Conservation (phyloP, 2,797 vertebrate genomes). For the Ctenopoma multispine region DNA sequence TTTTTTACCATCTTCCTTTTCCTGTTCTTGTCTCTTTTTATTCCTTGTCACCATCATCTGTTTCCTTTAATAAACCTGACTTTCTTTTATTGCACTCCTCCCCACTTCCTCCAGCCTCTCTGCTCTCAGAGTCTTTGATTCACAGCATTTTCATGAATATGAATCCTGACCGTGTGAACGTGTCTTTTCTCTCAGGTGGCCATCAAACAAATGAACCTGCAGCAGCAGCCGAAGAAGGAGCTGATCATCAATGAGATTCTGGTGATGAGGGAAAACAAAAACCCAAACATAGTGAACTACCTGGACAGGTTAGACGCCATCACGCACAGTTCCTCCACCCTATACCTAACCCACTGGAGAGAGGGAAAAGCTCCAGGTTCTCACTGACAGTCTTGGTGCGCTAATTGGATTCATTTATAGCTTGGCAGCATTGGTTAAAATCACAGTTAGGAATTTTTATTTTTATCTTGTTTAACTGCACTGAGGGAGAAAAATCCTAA, state of each 20-base stretch:
- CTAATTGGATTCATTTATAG: too few species aligned
- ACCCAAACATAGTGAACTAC: slow-evolving; percentile 98
- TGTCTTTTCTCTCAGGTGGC: slow-evolving; percentile 85
- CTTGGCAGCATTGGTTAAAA: too few species aligned
- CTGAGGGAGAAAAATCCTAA: too few species aligned
- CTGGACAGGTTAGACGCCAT: slow-evolving; percentile 89
- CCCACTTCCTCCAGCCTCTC: neutral
- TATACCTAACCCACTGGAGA: too few species aligned
- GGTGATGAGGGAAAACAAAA: slow-evolving; percentile 99
- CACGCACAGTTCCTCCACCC: neutral
- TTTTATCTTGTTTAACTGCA: too few species aligned
- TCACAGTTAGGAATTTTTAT: too few species aligned
- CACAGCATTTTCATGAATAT: neutral
- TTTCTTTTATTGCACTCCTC: neutral
- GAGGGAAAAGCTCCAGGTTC: too few species aligned
- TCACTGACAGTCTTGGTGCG: too few species aligned
- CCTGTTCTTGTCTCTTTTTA: neutral
- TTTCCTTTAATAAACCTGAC: neutral
- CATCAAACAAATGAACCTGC: slow-evolving; percentile 98
- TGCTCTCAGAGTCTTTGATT: neutral
- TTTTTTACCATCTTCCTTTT: neutral
- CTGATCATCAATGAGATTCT: slow-evolving; percentile 98
- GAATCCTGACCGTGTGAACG: neutral
- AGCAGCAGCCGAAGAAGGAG: slow-evolving; percentile 98
- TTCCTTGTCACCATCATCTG: neutral